Base-by-base conservation (phyloP, 2,797 vertebrate genomes). In the Dromococcyx pavoninus region DNA sequence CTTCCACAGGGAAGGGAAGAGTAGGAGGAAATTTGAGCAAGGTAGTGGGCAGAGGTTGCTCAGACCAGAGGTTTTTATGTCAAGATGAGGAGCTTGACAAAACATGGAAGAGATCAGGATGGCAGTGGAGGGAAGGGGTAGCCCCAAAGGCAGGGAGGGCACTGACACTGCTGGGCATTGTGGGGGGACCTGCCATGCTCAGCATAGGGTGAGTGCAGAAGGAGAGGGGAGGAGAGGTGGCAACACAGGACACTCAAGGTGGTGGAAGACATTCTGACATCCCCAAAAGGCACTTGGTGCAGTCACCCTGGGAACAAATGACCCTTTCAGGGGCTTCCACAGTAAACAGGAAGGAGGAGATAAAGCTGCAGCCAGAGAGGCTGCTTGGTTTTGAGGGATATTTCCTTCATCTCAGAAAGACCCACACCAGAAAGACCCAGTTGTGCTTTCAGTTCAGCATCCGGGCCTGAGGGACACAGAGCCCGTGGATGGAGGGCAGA, bases 341-440 rank as follows among this genome's bases (percentile, higher is more conserved):
- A 67, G 67, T 93, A 82, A 95, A 90, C 60, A 87, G 71, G 88
- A 96, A 90, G 39, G 62, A 91, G 80, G 18, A 90, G 89, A 92
- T 75, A 89, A 69, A 81, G 44, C 64, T 82, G 67, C 53, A 84
- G 58, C 61, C 19, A 4, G 73, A 66, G 66, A 73, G 53, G 58
- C 57, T 4, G 1, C 53, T 88, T 61, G 51, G 39, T 77, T 88
- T 88, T 2, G 13, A 66, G 76, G 60, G 58, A 86, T 28, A 66
- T 85, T 94, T 95, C 62, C 37, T 90, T 70, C 0, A 1, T 41
- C 48, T 86, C 51, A 10, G 73, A 78, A 67, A 58, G 58, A 69
- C 19, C 12, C 9, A 58, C 43, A 28, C 2, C 51, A 10, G 73
- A 78, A 67, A 58, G 54, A 69, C 19, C 12, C 9, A 58, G 48